These are phyloP conservation scores for Micromussa lordhowensis DNA, from an alignment of 92 coral and sea anemone species.

Conservation along the genomic window DNA sequence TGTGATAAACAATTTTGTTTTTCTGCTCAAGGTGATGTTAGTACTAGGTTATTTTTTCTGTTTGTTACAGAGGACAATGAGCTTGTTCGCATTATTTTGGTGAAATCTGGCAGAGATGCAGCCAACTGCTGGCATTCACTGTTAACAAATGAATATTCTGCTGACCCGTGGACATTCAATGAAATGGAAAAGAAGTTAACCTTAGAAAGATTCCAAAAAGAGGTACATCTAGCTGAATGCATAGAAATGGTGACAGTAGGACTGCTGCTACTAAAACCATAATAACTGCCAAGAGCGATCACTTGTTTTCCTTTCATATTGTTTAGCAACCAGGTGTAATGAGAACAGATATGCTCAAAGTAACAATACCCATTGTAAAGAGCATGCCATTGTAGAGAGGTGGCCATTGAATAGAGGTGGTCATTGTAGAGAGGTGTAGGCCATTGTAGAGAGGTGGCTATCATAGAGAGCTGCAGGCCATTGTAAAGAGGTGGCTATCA, in stretches of 20 bases:
- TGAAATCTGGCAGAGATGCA: constrained; percentile 88
- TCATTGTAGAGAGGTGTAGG: no score
- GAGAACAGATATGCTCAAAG: no score
- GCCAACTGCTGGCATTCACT: constrained; percentile 96
- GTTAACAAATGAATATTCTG: constrained; percentile 74
- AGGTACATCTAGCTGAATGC: constrained; percentile 57
- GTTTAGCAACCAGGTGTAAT: no score
- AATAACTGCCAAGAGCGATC: background rate
- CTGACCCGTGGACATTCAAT: constrained; percentile 86
- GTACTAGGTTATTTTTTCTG: background rate
- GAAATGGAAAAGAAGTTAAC: constrained; percentile 99
- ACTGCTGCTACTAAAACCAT: no score
- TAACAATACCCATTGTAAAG: no score
- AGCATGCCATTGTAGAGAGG: no score
- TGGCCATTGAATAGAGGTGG: no score
- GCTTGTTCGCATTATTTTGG: constrained; percentile 80
- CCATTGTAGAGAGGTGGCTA: no score
- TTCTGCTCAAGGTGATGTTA: background rate
- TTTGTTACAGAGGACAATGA: constrained; percentile 82
- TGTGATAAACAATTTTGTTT: background rate
- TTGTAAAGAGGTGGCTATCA: no score
- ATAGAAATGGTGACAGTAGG: no score
- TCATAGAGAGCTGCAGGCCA: no score
- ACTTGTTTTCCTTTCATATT: background rate
- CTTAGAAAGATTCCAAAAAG: constrained; percentile 93